Percentiles rank a stretch among this genome's conserved stretches.
These are phyloP conservation scores for Forbesichthys papilliferus DNA, from an alignment of 2,113 vertebrate genomes.

Conservation along the genomic window DNA sequence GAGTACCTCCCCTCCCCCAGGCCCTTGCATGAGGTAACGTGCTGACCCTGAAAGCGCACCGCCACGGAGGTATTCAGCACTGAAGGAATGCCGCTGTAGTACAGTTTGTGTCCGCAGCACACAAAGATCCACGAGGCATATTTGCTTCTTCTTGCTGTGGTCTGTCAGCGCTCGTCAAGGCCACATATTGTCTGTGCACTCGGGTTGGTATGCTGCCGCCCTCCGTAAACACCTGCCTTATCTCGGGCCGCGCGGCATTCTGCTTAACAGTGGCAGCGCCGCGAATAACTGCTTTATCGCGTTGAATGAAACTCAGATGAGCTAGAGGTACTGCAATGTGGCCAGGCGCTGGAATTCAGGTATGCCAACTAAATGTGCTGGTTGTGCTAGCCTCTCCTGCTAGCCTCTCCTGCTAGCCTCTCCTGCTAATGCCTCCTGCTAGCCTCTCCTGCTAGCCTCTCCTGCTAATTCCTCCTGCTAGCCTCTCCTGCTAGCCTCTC, in stretches of 20 bases:
- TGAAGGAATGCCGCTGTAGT: constrained; percentile 44
- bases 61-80: constrained; percentile 53
- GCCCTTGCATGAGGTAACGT: constrained; percentile 50
- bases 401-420: no score
- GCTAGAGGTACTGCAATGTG: constrained; percentile 18
- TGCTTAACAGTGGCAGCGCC: constrained; percentile 25
- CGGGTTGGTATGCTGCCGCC: constrained; percentile 43
- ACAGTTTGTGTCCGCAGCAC: no score
- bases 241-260: constrained; percentile 27
- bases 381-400: no score
- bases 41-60: constrained; percentile 56
- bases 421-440: no score
- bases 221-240: constrained; percentile 45
- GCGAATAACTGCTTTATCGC: constrained; percentile 45
- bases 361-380: no score
- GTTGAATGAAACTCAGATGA: constrained; percentile 43
- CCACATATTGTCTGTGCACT: constrained; percentile 59
- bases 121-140: constrained; percentile 4
- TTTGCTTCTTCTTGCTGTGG: constrained; percentile 46
- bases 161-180: constrained; percentile 63
- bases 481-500: no score
- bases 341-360: no score
- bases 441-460: no score
- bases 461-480: no score
- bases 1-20: constrained; percentile 54